A percentile compares a stretch with the other conserved stretches of the same genome.
These are phyloP conservation scores for Caenorhabditis sp. DNA, from an alignment of 2,888 invertebrate genomes.

Conservation along the genomic window DNA sequence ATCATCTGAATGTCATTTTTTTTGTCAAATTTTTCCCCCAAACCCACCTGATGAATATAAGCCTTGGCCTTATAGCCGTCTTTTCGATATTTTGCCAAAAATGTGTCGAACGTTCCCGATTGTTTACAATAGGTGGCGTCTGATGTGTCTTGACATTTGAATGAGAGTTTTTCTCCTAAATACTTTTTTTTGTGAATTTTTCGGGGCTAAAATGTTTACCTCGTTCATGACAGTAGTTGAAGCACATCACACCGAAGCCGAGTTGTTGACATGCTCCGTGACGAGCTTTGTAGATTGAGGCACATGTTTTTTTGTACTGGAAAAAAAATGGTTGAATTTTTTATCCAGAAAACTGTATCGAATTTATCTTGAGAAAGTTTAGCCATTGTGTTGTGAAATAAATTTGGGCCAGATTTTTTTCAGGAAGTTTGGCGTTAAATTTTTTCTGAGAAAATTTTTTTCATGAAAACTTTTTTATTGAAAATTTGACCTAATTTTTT, in stretches of 20 bases:
- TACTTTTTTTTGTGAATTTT: background rate
- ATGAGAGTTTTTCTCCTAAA: conserved; percentile 63
- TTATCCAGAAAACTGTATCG: too few relatives aligned
- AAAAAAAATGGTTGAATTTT: conserved; percentile 8
- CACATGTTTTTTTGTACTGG: conserved; percentile 69
- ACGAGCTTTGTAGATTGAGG: conserved; percentile 67
- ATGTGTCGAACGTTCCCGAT: conserved; percentile 63
- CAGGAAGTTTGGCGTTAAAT: too few relatives aligned
- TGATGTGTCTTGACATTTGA: conserved; percentile 65
- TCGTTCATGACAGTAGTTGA: conserved; percentile 68
- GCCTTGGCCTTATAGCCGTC: conserved; percentile 69
- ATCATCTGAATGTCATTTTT: conserved; percentile 68
- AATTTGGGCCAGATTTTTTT: too few relatives aligned
- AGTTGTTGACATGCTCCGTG: conserved; percentile 67
- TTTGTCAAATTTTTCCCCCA: too few relatives aligned
- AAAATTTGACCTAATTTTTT: too few relatives aligned
- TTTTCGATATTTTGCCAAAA: conserved; percentile 65
- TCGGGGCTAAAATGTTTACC: conserved; percentile 40
- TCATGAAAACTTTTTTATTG: too few relatives aligned
- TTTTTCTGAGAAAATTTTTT: too few relatives aligned
- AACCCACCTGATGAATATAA: conserved; percentile 64
- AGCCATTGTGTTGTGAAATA: too few relatives aligned
- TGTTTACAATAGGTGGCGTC: conserved; percentile 64
- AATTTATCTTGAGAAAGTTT: too few relatives aligned
- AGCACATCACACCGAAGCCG: conserved; percentile 69